Evolutionary conservation across 2,113 vertebrate genomes (phyloP).

Genomic region (Caloenas nicobarica): DNA sequence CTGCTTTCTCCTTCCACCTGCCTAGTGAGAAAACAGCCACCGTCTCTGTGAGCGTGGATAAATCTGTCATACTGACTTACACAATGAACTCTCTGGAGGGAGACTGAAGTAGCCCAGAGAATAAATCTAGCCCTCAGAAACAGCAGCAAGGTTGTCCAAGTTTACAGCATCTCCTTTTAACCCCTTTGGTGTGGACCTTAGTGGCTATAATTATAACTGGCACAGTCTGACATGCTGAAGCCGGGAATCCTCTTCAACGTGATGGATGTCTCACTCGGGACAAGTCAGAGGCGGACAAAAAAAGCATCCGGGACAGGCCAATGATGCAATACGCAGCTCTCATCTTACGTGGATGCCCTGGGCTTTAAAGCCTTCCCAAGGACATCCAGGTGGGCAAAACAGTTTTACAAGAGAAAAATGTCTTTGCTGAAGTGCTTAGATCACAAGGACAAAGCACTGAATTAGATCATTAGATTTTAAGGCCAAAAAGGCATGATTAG

Average conservation of each 20-base stretch:
- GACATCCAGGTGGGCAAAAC: background rate
- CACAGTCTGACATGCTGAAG: constrained; percentile 56
- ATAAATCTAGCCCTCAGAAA: constrained; percentile 73
- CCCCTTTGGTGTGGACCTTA: constrained; percentile 66
- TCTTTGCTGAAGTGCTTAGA: background rate
- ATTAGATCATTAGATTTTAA: constrained; percentile 19
- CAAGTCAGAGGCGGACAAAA: background rate
- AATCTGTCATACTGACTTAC: constrained; percentile 79
- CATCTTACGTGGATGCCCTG: background rate
- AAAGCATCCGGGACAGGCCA: constrained; percentile 7
- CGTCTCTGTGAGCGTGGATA: constrained; percentile 73
- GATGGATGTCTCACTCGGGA: constrained; percentile 14
- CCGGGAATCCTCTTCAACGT: background rate
- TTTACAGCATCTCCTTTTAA: constrained; percentile 80
- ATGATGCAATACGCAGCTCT: constrained; percentile 2
- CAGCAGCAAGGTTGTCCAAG: constrained; percentile 63
- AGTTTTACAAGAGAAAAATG: background rate
- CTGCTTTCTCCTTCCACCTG: constrained; percentile 76
- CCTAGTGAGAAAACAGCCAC: constrained; percentile 75
- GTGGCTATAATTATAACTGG: constrained; percentile 72
- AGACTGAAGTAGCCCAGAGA: constrained; percentile 65
- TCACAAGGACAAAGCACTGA: background rate
- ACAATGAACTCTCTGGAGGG: constrained; percentile 72
- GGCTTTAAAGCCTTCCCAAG: background rate
- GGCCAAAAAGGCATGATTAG: background rate